Percentiles rank a stretch among this genome's conserved stretches.
phyloP scores from a whole-genome alignment of 2,888 invertebrate genomes.

The Chorisops tibialis region DNA sequence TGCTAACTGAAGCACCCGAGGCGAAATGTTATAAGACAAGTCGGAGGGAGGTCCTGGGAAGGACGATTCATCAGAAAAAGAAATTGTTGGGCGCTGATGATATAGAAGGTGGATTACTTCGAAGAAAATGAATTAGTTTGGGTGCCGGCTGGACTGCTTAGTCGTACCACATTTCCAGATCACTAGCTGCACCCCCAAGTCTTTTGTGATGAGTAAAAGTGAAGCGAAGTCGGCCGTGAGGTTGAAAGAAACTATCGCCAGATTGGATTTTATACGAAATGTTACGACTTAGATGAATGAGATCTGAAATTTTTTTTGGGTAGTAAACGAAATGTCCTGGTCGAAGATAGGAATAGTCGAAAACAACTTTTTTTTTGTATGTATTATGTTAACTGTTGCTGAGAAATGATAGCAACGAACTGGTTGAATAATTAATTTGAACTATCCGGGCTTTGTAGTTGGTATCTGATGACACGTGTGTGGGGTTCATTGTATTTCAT shows the following conservation, averaged over 20 bases:
- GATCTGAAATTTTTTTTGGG: neutral
- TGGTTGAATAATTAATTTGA: no score
- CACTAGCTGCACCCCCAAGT: slow-evolving; percentile 7
- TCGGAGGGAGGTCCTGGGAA: slow-evolving; percentile 3
- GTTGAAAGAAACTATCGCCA: neutral
- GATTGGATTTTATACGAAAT: slow-evolving; percentile 1
- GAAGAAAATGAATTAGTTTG: slow-evolving; percentile 22
- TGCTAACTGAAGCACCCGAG: slow-evolving; percentile 3
- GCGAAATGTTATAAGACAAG: slow-evolving; percentile 1
- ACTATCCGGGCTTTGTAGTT: no score
- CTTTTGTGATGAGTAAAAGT: neutral
- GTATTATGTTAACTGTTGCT: no score
- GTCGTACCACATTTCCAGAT: slow-evolving; percentile 8
- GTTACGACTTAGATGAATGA: slow-evolving; percentile 1
- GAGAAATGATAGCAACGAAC: no score
- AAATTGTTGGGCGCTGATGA: slow-evolving; percentile 12
- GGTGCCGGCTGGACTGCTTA: slow-evolving; percentile 19
- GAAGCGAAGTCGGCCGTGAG: neutral
- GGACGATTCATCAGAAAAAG: slow-evolving; percentile 21
- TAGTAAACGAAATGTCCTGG: no score
- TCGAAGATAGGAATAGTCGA: no score
- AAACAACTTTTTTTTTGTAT: no score
- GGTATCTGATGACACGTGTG: no score
- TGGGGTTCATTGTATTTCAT: no score
- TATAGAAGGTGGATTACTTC: slow-evolving; percentile 23